Evolutionary conservation across 2,888 invertebrate species (phyloP), one percentile per base, ranked within the genome.

Genomic region (Mythimna pallens): DNA sequence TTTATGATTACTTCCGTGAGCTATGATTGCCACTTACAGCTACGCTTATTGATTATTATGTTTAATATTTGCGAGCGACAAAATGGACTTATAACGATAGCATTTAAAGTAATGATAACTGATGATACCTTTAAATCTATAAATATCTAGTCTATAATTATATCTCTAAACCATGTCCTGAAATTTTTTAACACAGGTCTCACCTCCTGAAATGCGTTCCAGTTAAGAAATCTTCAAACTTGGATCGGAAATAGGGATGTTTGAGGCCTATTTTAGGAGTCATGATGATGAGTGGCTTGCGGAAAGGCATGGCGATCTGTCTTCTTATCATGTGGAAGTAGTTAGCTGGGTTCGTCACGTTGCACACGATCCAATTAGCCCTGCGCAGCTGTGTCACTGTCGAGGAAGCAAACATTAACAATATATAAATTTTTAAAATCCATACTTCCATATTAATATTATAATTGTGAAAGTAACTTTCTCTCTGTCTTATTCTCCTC

Each of bases 201-300:
- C 58, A 95, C 96, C 96, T 94, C 54, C 86, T 90, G 86, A 97
- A 97, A n/a, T 84, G 78, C 0, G 97, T 97, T 17, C 97, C 97
- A 0, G 95, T 89, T 50, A 93, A 84, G 94, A 98, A 97, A 54
- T 98, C 98, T 68, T 97, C 96, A 85, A 98, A 97, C 61, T 96
- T 96, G 12, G 98, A 98, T 69, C 97, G 94, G 70, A 98, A 98
- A 91, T 97, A 97, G 0, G 98, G 98, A 83, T 98, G 98, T 82
- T 98, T 97, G 74, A 98, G 96, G 81, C 98, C 96, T 59, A 97
- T 97, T 93, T 98, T 98, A 1, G 98, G 98, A 20, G 98, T 97
- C 96, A 98, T 97, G 9, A 98, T 90, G 74, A 98, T 97, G 81
- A 98, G 92, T 40, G 98, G 98, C 93, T 98, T 98, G 74, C 98